Base-by-base conservation (phyloP, 2,113 vertebrate species). In the Mus musculus region DNA sequence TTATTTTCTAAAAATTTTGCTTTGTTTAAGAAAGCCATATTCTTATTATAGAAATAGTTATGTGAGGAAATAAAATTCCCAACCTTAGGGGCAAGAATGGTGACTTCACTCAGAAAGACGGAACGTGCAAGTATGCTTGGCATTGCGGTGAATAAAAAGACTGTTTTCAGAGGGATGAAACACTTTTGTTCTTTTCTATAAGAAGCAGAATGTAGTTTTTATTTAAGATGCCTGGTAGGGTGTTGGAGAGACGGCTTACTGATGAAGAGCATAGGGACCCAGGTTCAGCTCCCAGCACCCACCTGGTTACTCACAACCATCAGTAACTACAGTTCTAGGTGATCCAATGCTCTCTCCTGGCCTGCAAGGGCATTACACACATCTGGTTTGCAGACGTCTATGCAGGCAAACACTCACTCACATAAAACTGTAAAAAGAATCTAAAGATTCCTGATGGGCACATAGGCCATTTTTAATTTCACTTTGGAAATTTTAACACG, bases 401-500 rank as follows among this genome's bases (percentile, higher is more conserved):
- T 1, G 19, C 17, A 86, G 61, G 17, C 42, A 86, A 46, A 20
- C 16, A 33, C 59, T 33, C 82, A 65, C 6, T 4, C 39, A 33
- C 24, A 30, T 46, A 86, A 80, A 63, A 65, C 33, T n/a, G 42
- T 17, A 42, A 39, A 75, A 42, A 75, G n/a, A 75, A 69, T 39
- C 42, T 63, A 63, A 61, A 67, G 28, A 22, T 52, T 3, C 28
- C 22, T 59, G 17, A 65, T 28, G 2, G n/a, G 26, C 1, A 75
- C 54, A 59, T 59, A 17, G 13, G 3, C 63, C 71, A 30, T 77
- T 36, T 93, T 90, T 67, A 13, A 46, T 93, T 94, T 94, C 82
- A 75, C 92, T 93, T 95, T 73, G 80, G n/a, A 90, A 59, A 73
- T n/a, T 8, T 94, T 90, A 67, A 36, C 33, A 93, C 42, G 88